These are phyloP conservation scores for Cossypha caffra DNA, from an alignment of 2,797 vertebrate genomes.

Conservation along the genomic window DNA sequence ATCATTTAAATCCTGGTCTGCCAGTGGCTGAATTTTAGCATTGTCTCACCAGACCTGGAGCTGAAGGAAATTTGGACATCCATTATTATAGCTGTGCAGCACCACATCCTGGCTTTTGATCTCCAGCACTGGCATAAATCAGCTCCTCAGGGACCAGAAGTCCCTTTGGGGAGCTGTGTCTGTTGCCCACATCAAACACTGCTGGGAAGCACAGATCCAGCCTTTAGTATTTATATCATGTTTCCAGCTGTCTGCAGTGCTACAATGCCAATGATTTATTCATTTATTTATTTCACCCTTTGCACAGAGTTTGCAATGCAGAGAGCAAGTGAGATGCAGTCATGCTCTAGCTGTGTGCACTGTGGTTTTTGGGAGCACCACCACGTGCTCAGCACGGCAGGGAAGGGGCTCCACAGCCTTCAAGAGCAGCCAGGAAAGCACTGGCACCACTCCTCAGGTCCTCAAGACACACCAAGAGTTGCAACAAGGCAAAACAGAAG, in stretches of 20 bases:
- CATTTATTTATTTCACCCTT: conserved; percentile 37
- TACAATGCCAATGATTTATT: conserved; percentile 48
- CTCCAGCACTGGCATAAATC: conserved; percentile 30
- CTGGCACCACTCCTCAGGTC: neutral
- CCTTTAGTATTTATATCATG: conserved; percentile 46
- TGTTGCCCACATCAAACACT: conserved; percentile 49
- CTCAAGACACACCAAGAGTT: neutral
- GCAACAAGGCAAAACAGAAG: neutral
- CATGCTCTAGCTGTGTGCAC: neutral
- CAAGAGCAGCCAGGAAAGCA: neutral
- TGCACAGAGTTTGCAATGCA: neutral
- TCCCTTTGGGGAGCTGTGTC: neutral
- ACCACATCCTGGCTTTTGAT: conserved; percentile 62
- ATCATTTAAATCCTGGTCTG: neutral
- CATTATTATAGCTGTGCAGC: neutral
- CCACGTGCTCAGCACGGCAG: accelerated
- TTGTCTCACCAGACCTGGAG: conserved; percentile 43
- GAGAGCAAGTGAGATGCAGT: neutral
- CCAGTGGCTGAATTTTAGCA: conserved; percentile 5
- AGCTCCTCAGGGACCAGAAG: neutral
- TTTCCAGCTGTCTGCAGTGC: conserved; percentile 38
- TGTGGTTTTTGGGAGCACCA: neutral
- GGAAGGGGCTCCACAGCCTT: neutral
- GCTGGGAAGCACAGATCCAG: conserved; percentile 24
- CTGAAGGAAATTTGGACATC: neutral